These are phyloP conservation scores for Phataginus tetradactyla DNA, from an alignment of 2,797 vertebrate genomes.

Conservation along the genomic window DNA sequence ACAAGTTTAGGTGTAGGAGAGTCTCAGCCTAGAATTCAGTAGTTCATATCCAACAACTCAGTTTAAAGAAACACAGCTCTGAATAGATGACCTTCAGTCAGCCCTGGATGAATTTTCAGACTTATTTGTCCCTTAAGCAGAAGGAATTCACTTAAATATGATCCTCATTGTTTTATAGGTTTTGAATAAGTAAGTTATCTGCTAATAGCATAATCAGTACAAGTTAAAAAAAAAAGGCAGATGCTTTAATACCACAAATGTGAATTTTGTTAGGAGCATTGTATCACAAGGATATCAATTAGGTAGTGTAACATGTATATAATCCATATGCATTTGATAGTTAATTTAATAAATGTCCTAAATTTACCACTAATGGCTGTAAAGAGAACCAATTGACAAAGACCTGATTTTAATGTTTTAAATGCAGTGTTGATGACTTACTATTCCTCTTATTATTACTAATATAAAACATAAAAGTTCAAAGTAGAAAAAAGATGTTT, in stretches of 20 bases:
- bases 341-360: background rate
- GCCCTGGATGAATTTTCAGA: background rate
- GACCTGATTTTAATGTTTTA: background rate
- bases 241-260: background rate
- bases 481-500: background rate
- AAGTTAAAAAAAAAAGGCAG: background rate
- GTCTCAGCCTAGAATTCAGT: background rate
- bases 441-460: background rate
- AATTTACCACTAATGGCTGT: background rate
- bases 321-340: background rate
- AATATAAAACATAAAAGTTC: background rate
- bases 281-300: background rate
- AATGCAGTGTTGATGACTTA: background rate
- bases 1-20: background rate
- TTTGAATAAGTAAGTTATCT: background rate
- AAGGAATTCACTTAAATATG: background rate
- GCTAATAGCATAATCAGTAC: background rate
- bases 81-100: background rate
- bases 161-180: background rate
- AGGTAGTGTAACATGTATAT: background rate
- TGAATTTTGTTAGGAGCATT: background rate
- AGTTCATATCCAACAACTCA: background rate
- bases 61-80: background rate
- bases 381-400: background rate
- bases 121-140: background rate